Conservation (phyloP, 2,888 invertebrate species). For the Phymatocera aterrima region DNA sequence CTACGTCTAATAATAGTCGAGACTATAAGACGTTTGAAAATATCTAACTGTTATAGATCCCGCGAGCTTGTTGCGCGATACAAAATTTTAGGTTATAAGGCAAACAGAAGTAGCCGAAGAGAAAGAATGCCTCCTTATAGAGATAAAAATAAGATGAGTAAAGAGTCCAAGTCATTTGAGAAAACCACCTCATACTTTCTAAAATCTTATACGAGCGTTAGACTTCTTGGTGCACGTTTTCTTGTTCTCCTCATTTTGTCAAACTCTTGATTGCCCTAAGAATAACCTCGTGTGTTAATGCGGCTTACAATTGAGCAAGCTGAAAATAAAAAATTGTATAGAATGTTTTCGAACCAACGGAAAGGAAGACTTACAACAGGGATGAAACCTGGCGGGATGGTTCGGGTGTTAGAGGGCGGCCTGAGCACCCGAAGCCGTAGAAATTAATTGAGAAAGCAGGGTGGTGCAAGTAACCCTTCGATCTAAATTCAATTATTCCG, state of each 20-base stretch:
- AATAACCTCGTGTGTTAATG: background rate
- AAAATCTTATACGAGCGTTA: too few relatives aligned
- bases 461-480: conserved; percentile 62
- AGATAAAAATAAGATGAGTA: too few relatives aligned
- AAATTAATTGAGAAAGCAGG: conserved; percentile 69
- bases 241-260: too few relatives aligned
- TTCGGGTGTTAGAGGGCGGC: conserved; percentile 20
- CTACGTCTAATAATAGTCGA: conserved; percentile 6
- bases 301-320: background rate
- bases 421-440: conserved; percentile 64
- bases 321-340: background rate
- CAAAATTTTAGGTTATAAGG: too few relatives aligned
- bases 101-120: too few relatives aligned
- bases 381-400: conserved; percentile 50
- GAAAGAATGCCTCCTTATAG: background rate
- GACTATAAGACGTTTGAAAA: background rate
- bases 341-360: conserved; percentile 61
- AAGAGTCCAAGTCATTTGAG: too few relatives aligned
- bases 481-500: conserved; percentile 73
- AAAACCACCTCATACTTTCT: too few relatives aligned
- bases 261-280: too few relatives aligned
- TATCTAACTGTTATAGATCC: background rate
- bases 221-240: too few relatives aligned
- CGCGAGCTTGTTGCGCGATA: background rate
- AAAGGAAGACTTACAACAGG: conserved; percentile 66